Evolutionary conservation across 2,797 vertebrate species (phyloP), one percentile per base, ranked within the genome.

Genomic region (Diglossa cyanea): DNA sequence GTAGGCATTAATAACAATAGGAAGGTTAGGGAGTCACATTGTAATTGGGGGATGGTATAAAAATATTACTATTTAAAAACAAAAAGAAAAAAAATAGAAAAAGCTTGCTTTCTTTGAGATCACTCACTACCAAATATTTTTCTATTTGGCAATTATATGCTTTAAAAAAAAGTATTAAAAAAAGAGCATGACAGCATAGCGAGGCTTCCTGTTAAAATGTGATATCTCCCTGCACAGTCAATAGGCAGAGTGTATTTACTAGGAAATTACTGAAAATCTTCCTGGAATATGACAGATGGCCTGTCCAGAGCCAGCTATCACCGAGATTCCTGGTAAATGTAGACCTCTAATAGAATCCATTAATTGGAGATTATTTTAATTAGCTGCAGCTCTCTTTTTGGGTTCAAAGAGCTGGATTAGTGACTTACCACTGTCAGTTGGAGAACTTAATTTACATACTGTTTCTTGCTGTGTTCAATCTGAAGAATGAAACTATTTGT

Each of bases 51-150:
- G 48, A 68, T 33, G 17, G 57, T 79, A 58, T 87, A 92, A 86
- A 96, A 92, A 74, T 78, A 51, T n/a, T 80, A 45, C 78, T 25
- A 42, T 77, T 78, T 76, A 70, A 95, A 97, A 97, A 90, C 40
- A 95, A 35, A 47, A 82, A 53, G 12, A 82, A 81, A 85, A 77
- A 79, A 57, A 66, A 63, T 11, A 94, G 48, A 92, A 92, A 95
- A 94, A 74, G 33, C 11, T 72, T 87, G 20, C 78, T 88, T 96
- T 72, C 61, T 73, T 86, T 87, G 76, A 86, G 54, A 67, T 92
- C 20, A 85, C 70, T 96, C 28, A 70, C 73, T 96, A 93, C 57
- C 68, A 71, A 85, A 80, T 79, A 85, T 85, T 83, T 65, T 37
- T 90, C 28, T 95, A 21, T 86, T 97, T 95, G 76, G 72, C 90